Conservation (phyloP, 2,888 invertebrate species). For the Belgica antarctica region DNA sequence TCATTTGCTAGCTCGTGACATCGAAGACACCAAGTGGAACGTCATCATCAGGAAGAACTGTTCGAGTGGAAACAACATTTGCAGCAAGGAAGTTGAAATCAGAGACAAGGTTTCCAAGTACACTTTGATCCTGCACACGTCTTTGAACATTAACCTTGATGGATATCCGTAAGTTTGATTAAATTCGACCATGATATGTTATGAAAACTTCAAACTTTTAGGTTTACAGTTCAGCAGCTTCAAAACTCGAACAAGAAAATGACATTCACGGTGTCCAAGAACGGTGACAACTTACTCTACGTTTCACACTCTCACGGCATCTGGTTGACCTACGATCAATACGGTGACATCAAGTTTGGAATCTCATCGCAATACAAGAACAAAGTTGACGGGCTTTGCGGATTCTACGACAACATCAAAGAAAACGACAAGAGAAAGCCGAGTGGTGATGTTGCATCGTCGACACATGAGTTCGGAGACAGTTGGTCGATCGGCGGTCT, state of each 20-base stretch:
- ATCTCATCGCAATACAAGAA: constrained; percentile 63
- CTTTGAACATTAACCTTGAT: constrained; percentile 67
- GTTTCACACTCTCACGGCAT: constrained; percentile 70
- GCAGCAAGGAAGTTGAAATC: constrained; percentile 65
- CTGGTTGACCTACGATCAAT: constrained; percentile 68
- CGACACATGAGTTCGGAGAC: constrained; percentile 70
- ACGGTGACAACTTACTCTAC: constrained; percentile 69
- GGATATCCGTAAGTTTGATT: constrained; percentile 57
- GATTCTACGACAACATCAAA: constrained; percentile 66
- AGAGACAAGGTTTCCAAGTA: constrained; percentile 60
- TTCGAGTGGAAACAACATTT: constrained; percentile 56
- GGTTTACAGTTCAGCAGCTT: constrained; percentile 50
- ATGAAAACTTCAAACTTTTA: constrained; percentile 47
- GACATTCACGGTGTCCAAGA: constrained; percentile 65
- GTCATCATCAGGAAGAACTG: constrained; percentile 71
- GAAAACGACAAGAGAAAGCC: constrained; percentile 71
- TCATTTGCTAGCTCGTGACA: constrained; percentile 72
- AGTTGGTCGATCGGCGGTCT: constrained; percentile 64
- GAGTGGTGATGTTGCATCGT: constrained; percentile 62
- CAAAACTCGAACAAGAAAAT: constrained; percentile 52
- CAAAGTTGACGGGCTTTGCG: constrained; percentile 76
- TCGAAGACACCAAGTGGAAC: constrained; percentile 66
- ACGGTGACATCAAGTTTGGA: constrained; percentile 69
- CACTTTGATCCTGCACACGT: constrained; percentile 56
- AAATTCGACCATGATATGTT: too few species aligned